A percentile compares a stretch with the other conserved stretches of the same genome.
These are phyloP conservation scores for Hypolimnas misippus DNA, from an alignment of 2,888 invertebrate genomes.

Conservation along the genomic window DNA sequence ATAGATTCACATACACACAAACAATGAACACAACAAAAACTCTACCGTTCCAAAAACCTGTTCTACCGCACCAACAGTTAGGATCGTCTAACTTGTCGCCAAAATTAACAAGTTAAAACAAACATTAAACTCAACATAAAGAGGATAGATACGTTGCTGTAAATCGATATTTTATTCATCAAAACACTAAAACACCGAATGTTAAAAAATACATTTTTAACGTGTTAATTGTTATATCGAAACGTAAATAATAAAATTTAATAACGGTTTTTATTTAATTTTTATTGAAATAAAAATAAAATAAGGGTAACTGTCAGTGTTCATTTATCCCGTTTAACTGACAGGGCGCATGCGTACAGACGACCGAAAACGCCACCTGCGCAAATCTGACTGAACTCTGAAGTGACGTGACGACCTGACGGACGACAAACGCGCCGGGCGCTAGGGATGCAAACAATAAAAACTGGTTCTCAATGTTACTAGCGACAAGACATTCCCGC, in stretches of 20 bases:
- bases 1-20: constrained; percentile 48
- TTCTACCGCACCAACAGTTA: constrained; percentile 62
- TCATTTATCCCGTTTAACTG: constrained; percentile 58
- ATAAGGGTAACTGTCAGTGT: constrained; percentile 64
- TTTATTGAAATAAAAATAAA: constrained; percentile 56
- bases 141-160: constrained; percentile 57
- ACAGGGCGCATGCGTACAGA: constrained; percentile 60
- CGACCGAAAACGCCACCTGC: constrained; percentile 61
- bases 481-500: constrained; percentile 19
- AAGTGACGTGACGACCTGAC: constrained; percentile 43
- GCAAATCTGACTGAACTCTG: constrained; percentile 57
- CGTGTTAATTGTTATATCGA: constrained; percentile 51
- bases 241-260: constrained; percentile 59
- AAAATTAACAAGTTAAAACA: constrained; percentile 63
- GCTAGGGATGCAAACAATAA: constrained; percentile 29
- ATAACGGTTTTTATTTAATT: constrained; percentile 50
- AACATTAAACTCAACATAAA: constrained; percentile 63
- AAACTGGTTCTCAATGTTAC: constrained; percentile 29
- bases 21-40: constrained; percentile 63
- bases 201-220: constrained; percentile 42
- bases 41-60: constrained; percentile 74
- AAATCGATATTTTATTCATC: constrained; percentile 67
- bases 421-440: constrained; percentile 29
- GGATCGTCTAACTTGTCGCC: constrained; percentile 69
- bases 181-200: constrained; percentile 45